Conservation (phyloP, 2,888 invertebrate genomes). For the Hesperia comma region DNA sequence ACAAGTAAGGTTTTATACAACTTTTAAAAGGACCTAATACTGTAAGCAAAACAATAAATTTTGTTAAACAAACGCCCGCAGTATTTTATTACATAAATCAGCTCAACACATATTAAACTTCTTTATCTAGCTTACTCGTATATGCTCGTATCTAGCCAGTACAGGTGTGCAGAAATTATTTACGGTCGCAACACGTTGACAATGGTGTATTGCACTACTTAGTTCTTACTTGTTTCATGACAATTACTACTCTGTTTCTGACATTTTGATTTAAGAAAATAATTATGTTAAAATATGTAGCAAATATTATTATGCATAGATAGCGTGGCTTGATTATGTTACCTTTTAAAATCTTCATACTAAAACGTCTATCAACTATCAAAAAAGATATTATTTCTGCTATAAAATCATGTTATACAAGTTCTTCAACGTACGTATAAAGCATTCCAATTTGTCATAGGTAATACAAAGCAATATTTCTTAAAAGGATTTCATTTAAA, state of each 20-base stretch:
- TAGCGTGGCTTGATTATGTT: no score
- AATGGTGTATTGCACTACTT: conserved; percentile 23
- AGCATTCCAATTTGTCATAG: no score
- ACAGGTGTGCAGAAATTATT: conserved; percentile 35
- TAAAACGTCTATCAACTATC: no score
- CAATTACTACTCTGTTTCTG: neutral
- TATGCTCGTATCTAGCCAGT: conserved; percentile 30
- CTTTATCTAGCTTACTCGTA: conserved; percentile 36
- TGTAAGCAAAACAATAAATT: neutral
- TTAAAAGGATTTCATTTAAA: no score
- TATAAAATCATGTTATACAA: no score
- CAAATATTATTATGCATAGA: no score
- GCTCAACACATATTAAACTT: conserved; percentile 26
- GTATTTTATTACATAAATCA: conserved; percentile 23
- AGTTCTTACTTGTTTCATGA: conserved; percentile 9
- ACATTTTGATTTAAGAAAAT: no score
- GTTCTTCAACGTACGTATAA: no score
- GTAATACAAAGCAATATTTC: no score
- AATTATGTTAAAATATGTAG: no score
- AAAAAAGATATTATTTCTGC: no score
- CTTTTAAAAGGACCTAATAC: neutral
- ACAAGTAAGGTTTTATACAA: neutral
- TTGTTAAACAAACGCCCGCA: neutral
- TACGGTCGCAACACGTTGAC: conserved; percentile 35
- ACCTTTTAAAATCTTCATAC: no score